Base-by-base conservation (phyloP, 2,888 invertebrate species). In the Carcina quercana region DNA sequence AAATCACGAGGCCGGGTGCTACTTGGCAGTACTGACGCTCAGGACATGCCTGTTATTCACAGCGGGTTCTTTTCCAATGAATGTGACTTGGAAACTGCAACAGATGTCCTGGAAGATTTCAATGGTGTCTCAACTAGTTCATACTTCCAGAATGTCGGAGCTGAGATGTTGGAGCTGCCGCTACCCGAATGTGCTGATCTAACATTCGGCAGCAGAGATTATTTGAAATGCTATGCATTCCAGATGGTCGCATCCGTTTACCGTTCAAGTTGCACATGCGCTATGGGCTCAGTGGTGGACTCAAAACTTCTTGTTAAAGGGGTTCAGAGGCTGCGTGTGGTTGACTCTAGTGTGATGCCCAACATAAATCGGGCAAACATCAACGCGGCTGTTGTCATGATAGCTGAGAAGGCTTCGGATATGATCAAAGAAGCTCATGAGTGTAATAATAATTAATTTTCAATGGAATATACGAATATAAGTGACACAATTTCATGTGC, bases 331-430 rank as follows among this genome's bases (percentile, higher is more conserved):
- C 75, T 95, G 3, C 80, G 95, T 15, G 91, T 95, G 0, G 87
- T 94, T 2, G 95, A 95, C 60, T 92, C 90, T 0, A 94, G 93
- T 44, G 86, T 95, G 12, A 94, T 95, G 92, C 95, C 95, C 0
- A 86, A 72, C 1, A 92, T 95, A 32, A 84, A 89, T 0, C 91
- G 86, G 17, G 94, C 94, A 0, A 94, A 95, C 55, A 94, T 93
- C 0, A 94, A 94, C 52, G 93, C 92, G 0, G 93, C 94, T 0
- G 87, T 87, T 1, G 89, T 94, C 25, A 94, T 94, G 94, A 90
- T 95, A 25, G 94, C 90, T 0, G 94, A 95, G 57, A 93, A 91
- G 53, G 93, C 89, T 1, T 86, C 93, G 0, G 93, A 94, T 52
- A 88, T 95, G 86, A 92, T 95, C 44, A 93, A 92, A 58, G 86